phyloP scores from a whole-genome alignment of 1,140 invertebrate species.

The Meloidogyne chitwoodi region DNA sequence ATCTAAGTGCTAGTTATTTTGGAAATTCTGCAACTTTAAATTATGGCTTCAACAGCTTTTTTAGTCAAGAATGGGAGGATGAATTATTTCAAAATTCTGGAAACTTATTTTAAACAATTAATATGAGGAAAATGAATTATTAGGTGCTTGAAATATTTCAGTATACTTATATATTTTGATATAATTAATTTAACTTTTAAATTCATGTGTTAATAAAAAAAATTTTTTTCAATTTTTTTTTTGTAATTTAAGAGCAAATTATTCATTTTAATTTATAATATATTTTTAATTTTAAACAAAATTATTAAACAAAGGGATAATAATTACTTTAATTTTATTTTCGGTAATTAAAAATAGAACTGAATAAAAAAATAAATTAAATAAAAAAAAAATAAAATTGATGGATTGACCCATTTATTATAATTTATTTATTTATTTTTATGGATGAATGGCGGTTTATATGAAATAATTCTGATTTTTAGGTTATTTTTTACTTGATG shows the following conservation, averaged over 20 bases:
- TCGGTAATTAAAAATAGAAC: not conserved
- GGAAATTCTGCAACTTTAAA: not conserved
- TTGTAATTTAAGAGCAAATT: not conserved
- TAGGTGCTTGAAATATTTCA: not conserved
- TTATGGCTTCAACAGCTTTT: not conserved
- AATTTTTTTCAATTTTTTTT: not conserved
- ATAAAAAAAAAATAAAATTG: not conserved
- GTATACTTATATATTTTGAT: not conserved
- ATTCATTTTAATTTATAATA: not conserved
- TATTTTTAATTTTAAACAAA: not conserved
- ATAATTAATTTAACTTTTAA: not conserved
- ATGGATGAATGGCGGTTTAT: not conserved
- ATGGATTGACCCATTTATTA: not conserved
- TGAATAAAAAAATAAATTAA: not conserved
- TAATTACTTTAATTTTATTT: not conserved
- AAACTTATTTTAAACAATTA: not conserved
- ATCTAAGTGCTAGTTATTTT: not conserved
- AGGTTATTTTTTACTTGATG: not conserved
- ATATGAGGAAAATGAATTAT: not conserved
- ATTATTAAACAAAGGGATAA: not conserved
- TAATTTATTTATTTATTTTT: not conserved
- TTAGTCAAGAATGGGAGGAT: not conserved
- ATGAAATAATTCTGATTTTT: not conserved
- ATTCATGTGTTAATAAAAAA: not conserved
- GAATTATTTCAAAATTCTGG: not conserved